Evolutionary conservation across 2,113 vertebrate species (phyloP).

Genomic region (Daubentonia madagascariensis): DNA sequence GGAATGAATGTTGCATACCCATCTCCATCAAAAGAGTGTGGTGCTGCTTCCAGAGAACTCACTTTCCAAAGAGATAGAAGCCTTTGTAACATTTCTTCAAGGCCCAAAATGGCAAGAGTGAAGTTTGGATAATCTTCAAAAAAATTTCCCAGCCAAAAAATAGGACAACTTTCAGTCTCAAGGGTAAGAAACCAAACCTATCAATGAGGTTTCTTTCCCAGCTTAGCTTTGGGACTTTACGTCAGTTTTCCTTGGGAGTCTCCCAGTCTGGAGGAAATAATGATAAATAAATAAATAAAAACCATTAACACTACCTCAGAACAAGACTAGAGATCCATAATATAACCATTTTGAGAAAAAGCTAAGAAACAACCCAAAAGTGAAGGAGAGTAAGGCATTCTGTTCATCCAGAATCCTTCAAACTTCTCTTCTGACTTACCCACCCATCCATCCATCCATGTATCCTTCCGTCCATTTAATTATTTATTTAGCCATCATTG

Average conservation of each 20-base stretch:
- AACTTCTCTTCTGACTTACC: not conserved
- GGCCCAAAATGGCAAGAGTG: not conserved
- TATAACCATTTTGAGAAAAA: constrained; percentile 3
- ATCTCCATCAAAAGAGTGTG: not conserved
- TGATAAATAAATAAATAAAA: not conserved
- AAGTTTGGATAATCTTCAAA: not conserved
- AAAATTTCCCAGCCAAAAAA: constrained; percentile 36
- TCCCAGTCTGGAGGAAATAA: not conserved
- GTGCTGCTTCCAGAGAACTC: not conserved
- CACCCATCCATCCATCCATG: not conserved
- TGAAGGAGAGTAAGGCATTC: not conserved
- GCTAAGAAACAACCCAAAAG: not conserved
- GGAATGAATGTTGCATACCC: not conserved
- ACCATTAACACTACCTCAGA: not conserved
- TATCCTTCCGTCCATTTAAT: not conserved
- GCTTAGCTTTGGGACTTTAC: not conserved
- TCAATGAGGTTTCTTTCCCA: not conserved
- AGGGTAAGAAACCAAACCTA: not conserved
- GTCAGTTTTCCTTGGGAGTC: not conserved
- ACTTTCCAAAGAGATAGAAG: not conserved
- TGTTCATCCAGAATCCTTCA: not conserved
- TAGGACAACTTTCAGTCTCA: not conserved
- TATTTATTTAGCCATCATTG: not conserved
- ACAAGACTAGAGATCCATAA: not conserved
- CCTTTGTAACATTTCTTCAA: not conserved